phyloP scores from a whole-genome alignment of 2,797 vertebrate species.

The Rhinoraja longicauda region DNA sequence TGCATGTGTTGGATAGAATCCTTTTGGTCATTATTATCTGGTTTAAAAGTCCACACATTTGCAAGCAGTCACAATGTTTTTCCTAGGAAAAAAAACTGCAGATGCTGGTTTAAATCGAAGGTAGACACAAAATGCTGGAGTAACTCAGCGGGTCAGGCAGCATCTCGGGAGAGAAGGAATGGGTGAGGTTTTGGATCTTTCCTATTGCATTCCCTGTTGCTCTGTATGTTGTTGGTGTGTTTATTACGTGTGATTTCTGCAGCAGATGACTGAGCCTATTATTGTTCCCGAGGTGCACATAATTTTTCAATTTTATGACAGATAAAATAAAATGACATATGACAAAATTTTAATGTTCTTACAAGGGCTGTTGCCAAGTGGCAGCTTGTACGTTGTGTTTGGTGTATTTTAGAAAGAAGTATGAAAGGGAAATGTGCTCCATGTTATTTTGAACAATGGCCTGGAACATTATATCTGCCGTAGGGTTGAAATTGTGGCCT shows the following conservation, averaged over 20 bases:
- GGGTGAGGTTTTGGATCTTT: no score
- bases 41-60: background rate
- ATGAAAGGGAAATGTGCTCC: background rate
- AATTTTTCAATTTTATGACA: no score
- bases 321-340: no score
- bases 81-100: no score
- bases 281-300: background rate
- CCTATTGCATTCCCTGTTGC: no score
- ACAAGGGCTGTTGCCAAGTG: background rate
- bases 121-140: no score
- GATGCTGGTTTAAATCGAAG: no score
- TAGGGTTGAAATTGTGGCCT: background rate
- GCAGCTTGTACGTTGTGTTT: background rate
- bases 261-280: background rate
- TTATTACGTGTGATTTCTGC: background rate
- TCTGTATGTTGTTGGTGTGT: no score
- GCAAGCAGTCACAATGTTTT: no score
- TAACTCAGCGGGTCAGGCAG: no score
- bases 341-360: background rate
- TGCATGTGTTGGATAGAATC: background rate
- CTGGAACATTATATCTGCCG: background rate
- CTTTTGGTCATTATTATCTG: background rate
- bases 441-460: background rate
- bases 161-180: no score
- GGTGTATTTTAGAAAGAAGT: background rate